These are phyloP conservation scores for Pituophis catenifer DNA, from an alignment of 2,113 vertebrate species.

Conservation along the genomic window DNA sequence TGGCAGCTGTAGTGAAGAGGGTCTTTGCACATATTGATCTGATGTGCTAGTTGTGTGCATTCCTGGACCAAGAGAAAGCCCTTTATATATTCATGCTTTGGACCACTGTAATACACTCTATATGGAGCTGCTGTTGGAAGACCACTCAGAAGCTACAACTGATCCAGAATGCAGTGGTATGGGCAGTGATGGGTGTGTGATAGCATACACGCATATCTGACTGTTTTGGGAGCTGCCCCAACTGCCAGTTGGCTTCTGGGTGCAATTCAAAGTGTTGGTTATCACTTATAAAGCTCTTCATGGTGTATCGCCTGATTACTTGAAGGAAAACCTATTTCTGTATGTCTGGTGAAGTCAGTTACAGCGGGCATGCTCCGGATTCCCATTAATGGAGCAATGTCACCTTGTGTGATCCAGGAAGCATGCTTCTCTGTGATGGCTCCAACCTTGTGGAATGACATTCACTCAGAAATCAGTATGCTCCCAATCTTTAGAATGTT, in stretches of 20 bases:
- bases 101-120: background rate
- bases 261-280: background rate
- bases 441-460: background rate
- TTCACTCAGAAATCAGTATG: background rate
- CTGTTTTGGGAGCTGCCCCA: background rate
- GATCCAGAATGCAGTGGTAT: background rate
- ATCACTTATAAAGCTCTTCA: background rate
- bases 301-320: background rate
- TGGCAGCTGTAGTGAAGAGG: background rate
- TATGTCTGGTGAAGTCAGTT: background rate
- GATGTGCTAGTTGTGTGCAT: background rate
- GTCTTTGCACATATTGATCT: background rate
- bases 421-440: background rate
- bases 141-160: background rate
- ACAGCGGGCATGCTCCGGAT: background rate
- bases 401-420: background rate
- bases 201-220: background rate
- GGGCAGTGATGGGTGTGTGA: background rate
- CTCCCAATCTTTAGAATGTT: background rate
- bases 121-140: background rate
- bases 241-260: background rate
- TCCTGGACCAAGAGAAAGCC: background rate
- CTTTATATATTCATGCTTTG: background rate
- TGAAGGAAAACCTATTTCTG: background rate
- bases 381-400: background rate